Percentiles rank a stretch among this genome's conserved stretches.
These are phyloP conservation scores for Cheilosia variabilis DNA, from an alignment of 2,888 invertebrate species.

Conservation along the genomic window DNA sequence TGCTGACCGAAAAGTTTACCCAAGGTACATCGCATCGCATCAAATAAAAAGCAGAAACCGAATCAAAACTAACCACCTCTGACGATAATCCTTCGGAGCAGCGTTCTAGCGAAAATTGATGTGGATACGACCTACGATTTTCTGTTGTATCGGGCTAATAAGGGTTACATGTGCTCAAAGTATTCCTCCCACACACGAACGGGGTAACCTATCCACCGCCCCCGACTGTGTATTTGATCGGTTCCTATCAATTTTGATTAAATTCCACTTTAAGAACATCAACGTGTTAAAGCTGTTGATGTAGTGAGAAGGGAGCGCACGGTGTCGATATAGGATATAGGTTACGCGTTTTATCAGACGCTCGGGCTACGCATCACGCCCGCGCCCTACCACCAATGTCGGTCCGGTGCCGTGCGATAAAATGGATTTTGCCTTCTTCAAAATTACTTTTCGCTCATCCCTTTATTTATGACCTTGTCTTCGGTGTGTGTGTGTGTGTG, in stretches of 20 bases:
- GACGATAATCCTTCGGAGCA: slow-evolving; percentile 53
- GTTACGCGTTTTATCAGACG: slow-evolving; percentile 39
- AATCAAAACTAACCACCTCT: slow-evolving; percentile 50
- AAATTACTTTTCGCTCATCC: slow-evolving; percentile 67
- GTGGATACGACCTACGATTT: slow-evolving; percentile 21
- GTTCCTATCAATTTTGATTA: slow-evolving; percentile 55
- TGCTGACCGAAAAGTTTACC: slow-evolving; percentile 31
- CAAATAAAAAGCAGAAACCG: slow-evolving; percentile 6
- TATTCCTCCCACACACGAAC: slow-evolving; percentile 9
- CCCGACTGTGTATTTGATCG: neutral
- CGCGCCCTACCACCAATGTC: slow-evolving; percentile 9
- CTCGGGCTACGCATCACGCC: slow-evolving; percentile 30
- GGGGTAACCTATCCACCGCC: slow-evolving; percentile 10
- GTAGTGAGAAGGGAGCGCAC: neutral
- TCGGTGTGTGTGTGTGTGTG: neutral
- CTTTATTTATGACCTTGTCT: slow-evolving; percentile 59
- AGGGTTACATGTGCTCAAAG: slow-evolving; percentile 55
- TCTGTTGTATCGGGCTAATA: slow-evolving; percentile 37
- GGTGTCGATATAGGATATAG: slow-evolving; percentile 35
- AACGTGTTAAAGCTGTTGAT: slow-evolving; percentile 2
- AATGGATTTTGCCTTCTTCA: slow-evolving; percentile 57
- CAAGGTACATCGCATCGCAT: slow-evolving; percentile 9
- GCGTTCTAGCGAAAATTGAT: slow-evolving; percentile 44
- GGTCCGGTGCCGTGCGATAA: slow-evolving; percentile 47
- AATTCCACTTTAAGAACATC: slow-evolving; percentile 45